Evolutionary conservation across 2,888 invertebrate genomes (phyloP), one percentile per base, ranked within the genome.

Genomic region (Coenonympha arcania): DNA sequence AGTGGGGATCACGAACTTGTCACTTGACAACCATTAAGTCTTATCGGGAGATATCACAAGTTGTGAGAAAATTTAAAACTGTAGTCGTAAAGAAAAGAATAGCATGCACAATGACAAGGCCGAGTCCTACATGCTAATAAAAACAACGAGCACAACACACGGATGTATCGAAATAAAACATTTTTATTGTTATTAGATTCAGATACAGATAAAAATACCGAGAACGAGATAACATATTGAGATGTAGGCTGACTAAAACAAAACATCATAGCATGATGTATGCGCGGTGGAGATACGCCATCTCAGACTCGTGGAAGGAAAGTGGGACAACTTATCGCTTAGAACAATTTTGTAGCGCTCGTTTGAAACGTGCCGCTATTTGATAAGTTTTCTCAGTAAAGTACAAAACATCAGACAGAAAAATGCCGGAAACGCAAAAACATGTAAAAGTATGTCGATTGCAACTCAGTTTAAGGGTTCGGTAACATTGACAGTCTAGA

Each of bases 271-370:
- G 52, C 51, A 56, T 52, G 58, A 59, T 60, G 59, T 56, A 55
- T 56, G 52, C 57, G 57, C 52, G 53, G 45, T 49, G 40, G 22
- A 58, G 59, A 60, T 59, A 60, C 48, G 51, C 54, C 52, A 61
- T 57, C 56, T 56, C 51, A 37, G 24, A 56, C 48, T 52, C 45
- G 39, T 49, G 50, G 58, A 58, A 61, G 49, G 58, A 58, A 61
- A 63, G 58, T 58, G 54, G 58, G 57, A 48, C 58, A 55, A 59
- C 49, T 55, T 62, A 60, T 57, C 60, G 53, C 39, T 56, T 43
- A 47, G 55, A 60, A 58, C 55, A 47, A 53, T 57, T 56, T 55
- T 56, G 57, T 54, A 57, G 56, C 57, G 42, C 36, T 48, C 41
- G 49, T 34, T 58, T 52, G 57, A 58, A 58, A 45, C 53, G 48